Evolutionary conservation across 2,113 vertebrate genomes (phyloP).

Genomic region (Phyllostomus hastatus): DNA sequence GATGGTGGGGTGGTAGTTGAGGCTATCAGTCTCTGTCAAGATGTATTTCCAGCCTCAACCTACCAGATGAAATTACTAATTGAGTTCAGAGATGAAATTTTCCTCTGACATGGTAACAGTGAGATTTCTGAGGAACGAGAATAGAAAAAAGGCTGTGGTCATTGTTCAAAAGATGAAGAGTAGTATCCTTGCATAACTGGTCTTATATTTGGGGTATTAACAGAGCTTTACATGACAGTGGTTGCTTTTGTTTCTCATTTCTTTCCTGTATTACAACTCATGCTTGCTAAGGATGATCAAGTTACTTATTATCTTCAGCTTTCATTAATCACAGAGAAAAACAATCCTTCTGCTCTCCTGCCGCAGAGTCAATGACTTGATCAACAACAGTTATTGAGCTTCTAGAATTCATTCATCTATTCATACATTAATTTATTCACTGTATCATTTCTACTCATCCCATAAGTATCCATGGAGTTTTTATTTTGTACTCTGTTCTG

Average conservation of each 20-base stretch:
- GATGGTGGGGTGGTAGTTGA: neutral
- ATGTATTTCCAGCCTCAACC: neutral
- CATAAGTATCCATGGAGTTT: neutral
- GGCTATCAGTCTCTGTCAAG: neutral
- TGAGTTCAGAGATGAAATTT: neutral
- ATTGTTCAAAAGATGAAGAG: neutral
- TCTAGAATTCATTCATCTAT: neutral
- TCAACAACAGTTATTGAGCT: neutral
- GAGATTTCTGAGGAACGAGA: neutral
- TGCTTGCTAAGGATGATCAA: neutral
- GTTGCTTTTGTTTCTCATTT: slow-evolving; percentile 4
- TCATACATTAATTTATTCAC: neutral
- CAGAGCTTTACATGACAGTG: neutral
- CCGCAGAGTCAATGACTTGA: neutral
- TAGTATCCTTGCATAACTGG: neutral
- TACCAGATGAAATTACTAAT: neutral
- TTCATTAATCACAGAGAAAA: neutral
- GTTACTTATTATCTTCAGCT: neutral
- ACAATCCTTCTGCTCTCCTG: neutral
- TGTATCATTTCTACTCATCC: neutral
- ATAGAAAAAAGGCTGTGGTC: neutral
- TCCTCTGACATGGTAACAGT: neutral
- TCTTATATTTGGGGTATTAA: neutral
- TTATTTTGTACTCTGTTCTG: neutral
- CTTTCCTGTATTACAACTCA: neutral